Evolutionary conservation across 1,140 invertebrate genomes (phyloP), one percentile per base, ranked within the genome.

Genomic region (Samia ricini): DNA sequence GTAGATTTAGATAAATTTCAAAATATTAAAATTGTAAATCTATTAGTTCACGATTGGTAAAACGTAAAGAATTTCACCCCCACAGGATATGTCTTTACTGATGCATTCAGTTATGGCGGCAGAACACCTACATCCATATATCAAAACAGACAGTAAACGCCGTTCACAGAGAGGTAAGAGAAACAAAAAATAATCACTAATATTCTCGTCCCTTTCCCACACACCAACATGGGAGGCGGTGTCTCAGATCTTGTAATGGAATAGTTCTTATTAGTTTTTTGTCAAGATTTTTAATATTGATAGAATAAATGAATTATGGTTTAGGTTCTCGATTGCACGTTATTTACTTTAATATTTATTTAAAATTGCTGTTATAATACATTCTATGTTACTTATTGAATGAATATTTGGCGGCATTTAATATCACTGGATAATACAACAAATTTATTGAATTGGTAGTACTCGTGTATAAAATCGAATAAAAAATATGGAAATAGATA

Each of bases 91-190:
- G 15, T 42, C 8, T 7, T 42, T 42, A 42, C 33, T 42, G 33
- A 42, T 42, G 33, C 33, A 42, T 42, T 42, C 33, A 42, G 15
- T 15, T 42, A 42, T 42, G 33, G 33, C 33, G 33, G 33, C 33
- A 15, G 33, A 10, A 42, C n/a, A 42, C 33, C 33, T 42, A 42
- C 33, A 42, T 15, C 33, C 10, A 42, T 42, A 42, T 42, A 42
- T 42, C 33, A 42, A 42, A 42, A 42, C 33, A 42, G 33, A 42
- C 33, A 42, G 33, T 42, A 42, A 42, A 42, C n/a, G 33, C n/a
- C n/a, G 33, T 42, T 42, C 33, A 12, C 10, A 42, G 15, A 42
- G 33, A 10, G 26, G 6, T 29, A 42, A 42, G 33, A 42, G 12
- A 15, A 42, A 42, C 33, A 26, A 42, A 42, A 42, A 42, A 42